Base-by-base conservation (phyloP, 1,140 invertebrate species). In the Agrypnia vestita region DNA sequence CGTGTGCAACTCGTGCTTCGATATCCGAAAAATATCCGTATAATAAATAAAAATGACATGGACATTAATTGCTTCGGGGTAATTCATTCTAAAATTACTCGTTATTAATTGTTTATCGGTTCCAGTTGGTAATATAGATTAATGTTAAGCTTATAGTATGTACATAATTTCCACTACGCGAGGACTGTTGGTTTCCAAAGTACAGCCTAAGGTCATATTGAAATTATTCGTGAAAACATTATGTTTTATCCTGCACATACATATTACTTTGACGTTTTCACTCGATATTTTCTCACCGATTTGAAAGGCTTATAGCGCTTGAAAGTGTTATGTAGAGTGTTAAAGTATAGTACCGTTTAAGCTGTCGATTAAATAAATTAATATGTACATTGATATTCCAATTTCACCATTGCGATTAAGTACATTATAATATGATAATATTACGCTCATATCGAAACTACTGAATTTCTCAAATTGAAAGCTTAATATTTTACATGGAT, bases 381-480 rank as follows among this genome's bases (percentile, higher is more conserved):
- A 56, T 78, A 81, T 81, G 80, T 77, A 81, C 77, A 81, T 81
- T 69, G 51, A 81, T 73, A 67, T 51, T 64, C 44, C 9, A 21
- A 69, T 69, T 46, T 69, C 10, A 49, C 43, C 64, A 21, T 64
- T 35, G 15, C n/a, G 17, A 59, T 11, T n/a, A n/a, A n/a, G n/a
- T n/a, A n/a, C n/a, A n/a, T n/a, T 6, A 35, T 35, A 35, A 35
- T 35, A 35, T 35, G 25, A 35, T 3, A 17, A 64, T 25, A 64
- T 64, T 35, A 12, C 19, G 10, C 25, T 64, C 61, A 64, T 3
- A 62, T 12, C 4, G 25, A 3, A 19, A 64, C 61, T 64, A 64
- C 61, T 35, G 61, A 17, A 64, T 64, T 35, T 17, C 61, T 43
- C 19, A 12, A 64, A n/a, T n/a, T n/a, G n/a, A n/a, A n/a, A n/a